Evolutionary conservation across 2,888 invertebrate genomes (phyloP).

Genomic region (Diploptera punctata): DNA sequence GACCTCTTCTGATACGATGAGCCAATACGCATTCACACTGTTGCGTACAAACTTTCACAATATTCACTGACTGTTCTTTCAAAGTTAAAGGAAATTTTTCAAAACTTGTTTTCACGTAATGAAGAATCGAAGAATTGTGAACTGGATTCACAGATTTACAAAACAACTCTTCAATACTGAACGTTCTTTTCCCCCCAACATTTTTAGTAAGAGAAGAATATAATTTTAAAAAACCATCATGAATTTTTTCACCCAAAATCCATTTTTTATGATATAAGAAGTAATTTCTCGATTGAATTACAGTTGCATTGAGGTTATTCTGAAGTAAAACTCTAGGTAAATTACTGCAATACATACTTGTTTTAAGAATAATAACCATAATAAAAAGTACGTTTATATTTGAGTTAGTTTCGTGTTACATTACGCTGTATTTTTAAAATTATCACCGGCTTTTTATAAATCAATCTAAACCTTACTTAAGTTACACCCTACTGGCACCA

Average conservation of each 20-base stretch:
- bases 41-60: slow-evolving; percentile 61
- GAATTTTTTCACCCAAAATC: not conserved
- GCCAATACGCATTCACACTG: slow-evolving; percentile 55
- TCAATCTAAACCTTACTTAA: no score
- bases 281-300: not conserved
- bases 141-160: not conserved
- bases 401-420: no score
- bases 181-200: not conserved
- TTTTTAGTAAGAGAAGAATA: not conserved
- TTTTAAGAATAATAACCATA: not conserved
- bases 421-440: no score
- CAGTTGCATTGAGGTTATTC: not conserved
- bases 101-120: slow-evolving; percentile 31
- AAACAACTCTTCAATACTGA: not conserved
- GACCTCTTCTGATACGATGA: slow-evolving; percentile 66
- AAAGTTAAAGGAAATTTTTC: slow-evolving; percentile 47
- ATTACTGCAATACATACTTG: not conserved
- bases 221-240: not conserved
- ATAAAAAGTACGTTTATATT: no score
- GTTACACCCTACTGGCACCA: no score
- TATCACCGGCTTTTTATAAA: no score
- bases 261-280: not conserved
- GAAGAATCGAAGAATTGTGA: not conserved
- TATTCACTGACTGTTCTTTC: slow-evolving; percentile 58
- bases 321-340: not conserved